Base-by-base conservation (phyloP, 2,113 vertebrate genomes). In the Cacatua alba region DNA sequence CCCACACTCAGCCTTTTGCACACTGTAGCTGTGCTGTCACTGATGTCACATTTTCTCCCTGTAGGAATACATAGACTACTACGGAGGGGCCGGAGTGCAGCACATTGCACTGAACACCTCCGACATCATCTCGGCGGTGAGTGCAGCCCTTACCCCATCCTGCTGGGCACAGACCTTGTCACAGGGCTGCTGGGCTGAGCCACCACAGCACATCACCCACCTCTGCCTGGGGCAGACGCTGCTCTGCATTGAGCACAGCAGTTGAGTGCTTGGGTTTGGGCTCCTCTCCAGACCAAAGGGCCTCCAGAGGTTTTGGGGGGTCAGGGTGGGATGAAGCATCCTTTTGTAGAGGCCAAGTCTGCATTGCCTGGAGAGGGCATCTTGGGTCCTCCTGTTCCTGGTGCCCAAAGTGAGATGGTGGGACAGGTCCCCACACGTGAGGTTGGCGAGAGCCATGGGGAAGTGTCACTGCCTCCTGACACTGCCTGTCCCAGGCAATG, bases 1-100 rank as follows among this genome's bases (percentile, higher is more conserved):
- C 23, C 55, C 43, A 37, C 10, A 4, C 13, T 4, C 37, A 78
- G 31, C 43, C 63, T 21, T 78, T 43, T 5, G 9, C 35, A 60
- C 0, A 1, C 33, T 19, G n/a, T 12, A 23, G 49, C 69, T 80
- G 26, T 2, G 2, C 51, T 19, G 15, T 24, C 26, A 9, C 41
- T 67, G 4, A 29, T 2, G 33, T 62, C 39, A 49, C 9, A 20
- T 35, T 39, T 59, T 44, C 51, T 65, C 35, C n/a, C 31, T 37
- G 43, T 8, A 99, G 99, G 99, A 99, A 96, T 99, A 99, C 5
- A 95, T 99, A 7, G 99, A 99, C 49, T 99, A 99, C 78, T 99
- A 99, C 0, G 99, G 99, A 33, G 99, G 99, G 4, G 95, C 99
- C 0, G 99, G 99, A 25, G 98, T 99, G 55, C 99, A 99, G 95